These are phyloP conservation scores for Plusia festucae DNA, from an alignment of 2,888 invertebrate genomes.

Conservation along the genomic window DNA sequence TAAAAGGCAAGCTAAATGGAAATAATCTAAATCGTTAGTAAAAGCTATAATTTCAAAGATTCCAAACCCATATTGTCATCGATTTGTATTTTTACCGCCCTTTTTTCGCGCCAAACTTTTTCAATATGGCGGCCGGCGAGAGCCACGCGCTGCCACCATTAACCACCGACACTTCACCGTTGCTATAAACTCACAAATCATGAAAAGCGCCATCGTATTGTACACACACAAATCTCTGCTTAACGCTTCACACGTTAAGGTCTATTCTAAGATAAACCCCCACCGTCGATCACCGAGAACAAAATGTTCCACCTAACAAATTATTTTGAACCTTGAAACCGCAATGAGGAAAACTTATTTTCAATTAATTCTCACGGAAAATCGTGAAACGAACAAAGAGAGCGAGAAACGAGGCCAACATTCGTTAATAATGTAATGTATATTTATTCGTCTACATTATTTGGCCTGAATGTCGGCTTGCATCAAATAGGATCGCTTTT, in stretches of 20 bases:
- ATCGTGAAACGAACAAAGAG: conserved; percentile 88
- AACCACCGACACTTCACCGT: conserved; percentile 89
- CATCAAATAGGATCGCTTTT: conserved; percentile 76
- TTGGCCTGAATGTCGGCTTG: conserved; percentile 78
- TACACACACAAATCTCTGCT: conserved; percentile 70
- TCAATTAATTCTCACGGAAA: conserved; percentile 79
- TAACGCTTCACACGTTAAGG: conserved; percentile 65
- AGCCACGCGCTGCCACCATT: conserved; percentile 88
- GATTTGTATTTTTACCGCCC: conserved; percentile 72
- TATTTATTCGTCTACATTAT: conserved; percentile 88
- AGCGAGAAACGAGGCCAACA: conserved; percentile 88
- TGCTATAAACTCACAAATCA: conserved; percentile 90
- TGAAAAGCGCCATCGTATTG: conserved; percentile 81
- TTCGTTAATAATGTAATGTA: conserved; percentile 89
- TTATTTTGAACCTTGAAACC: conserved; percentile 85
- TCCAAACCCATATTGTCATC: conserved; percentile 56
- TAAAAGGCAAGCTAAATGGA: not conserved
- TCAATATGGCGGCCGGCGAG: conserved; percentile 87
- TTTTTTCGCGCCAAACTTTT: conserved; percentile 88
- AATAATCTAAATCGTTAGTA: conserved; percentile 12
- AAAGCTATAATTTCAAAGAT: conserved; percentile 52
- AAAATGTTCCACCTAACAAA: conserved; percentile 77
- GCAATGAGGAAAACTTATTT: conserved; percentile 80
- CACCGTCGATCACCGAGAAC: conserved; percentile 74
- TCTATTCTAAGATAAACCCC: conserved; percentile 64